Evolutionary conservation across 1,140 invertebrate genomes (phyloP).

Genomic region (Halesus radiatus): DNA sequence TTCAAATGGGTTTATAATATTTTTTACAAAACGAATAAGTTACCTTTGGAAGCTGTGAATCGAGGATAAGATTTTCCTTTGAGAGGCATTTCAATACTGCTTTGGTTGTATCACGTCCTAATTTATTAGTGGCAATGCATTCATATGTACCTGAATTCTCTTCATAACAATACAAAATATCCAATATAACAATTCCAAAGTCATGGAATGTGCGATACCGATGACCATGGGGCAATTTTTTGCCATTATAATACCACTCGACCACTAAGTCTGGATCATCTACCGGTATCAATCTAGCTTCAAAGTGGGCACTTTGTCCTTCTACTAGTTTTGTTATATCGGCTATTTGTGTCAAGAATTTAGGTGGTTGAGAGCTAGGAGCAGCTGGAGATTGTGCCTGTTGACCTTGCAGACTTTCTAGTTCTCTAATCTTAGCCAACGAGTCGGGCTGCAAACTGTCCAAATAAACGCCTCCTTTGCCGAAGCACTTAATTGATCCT

Average conservation of each 20-base stretch:
- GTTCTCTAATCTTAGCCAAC: slow-evolving; percentile 88
- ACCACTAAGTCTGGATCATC: slow-evolving; percentile 94
- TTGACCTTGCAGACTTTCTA: slow-evolving; percentile 80
- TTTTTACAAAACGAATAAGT: slow-evolving; percentile 8
- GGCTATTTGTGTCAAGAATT: slow-evolving; percentile 89
- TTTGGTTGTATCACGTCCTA: slow-evolving; percentile 90
- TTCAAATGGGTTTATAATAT: too few relatives aligned
- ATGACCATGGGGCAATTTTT: slow-evolving; percentile 92
- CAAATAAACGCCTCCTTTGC: slow-evolving; percentile 90
- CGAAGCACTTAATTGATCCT: slow-evolving; percentile 86
- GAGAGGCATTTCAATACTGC: slow-evolving; percentile 89
- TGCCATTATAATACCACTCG: slow-evolving; percentile 95
- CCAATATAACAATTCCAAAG: slow-evolving; percentile 96
- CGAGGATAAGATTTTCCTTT: slow-evolving; percentile 93
- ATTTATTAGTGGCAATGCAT: slow-evolving; percentile 91
- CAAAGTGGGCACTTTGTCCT: slow-evolving; percentile 95
- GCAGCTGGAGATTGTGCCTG: slow-evolving; percentile 75
- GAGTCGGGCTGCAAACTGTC: slow-evolving; percentile 96
- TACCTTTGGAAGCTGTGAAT: slow-evolving; percentile 93
- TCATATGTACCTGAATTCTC: slow-evolving; percentile 96
- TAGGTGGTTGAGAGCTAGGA: slow-evolving; percentile 85
- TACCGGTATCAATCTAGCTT: slow-evolving; percentile 90
- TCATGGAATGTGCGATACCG: slow-evolving; percentile 97
- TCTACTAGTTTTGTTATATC: slow-evolving; percentile 88
- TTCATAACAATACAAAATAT: slow-evolving; percentile 96